phyloP scores from a whole-genome alignment of 2,888 invertebrate genomes.

The Resseliella maxima region DNA sequence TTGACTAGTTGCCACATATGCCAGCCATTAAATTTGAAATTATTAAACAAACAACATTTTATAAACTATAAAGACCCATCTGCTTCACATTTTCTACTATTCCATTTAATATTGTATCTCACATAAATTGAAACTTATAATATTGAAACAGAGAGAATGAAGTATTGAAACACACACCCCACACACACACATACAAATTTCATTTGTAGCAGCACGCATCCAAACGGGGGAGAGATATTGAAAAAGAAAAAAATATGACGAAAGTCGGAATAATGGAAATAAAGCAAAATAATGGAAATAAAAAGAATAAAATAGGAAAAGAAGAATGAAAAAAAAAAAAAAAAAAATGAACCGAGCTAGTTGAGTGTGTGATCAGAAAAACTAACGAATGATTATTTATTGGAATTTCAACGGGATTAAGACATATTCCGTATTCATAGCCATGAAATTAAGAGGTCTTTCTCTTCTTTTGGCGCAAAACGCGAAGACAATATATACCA shows the following conservation, averaged over 20 bases:
- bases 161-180: neutral
- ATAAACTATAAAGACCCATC: neutral
- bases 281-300: neutral
- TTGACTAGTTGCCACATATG: too few species aligned
- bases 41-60: neutral
- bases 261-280: neutral
- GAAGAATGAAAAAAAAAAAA: neutral
- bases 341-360: neutral
- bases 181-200: neutral
- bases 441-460: slow-evolving; percentile 17
- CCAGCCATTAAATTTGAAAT: neutral
- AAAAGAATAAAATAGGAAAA: neutral
- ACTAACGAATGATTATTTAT: neutral
- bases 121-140: slow-evolving; percentile 25
- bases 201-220: too few species aligned
- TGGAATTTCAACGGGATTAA: neutral
- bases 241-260: neutral
- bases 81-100: neutral
- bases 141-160: neutral
- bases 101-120: slow-evolving; percentile 8
- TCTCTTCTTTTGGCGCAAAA: slow-evolving; percentile 24
- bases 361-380: neutral
- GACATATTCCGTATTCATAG: neutral
- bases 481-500: neutral
- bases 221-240: neutral